A percentile compares a stretch with the other conserved stretches of the same genome.
Evolutionary conservation across 2,797 vertebrate species (phyloP).

Genomic region (Eidolon dupreanum): DNA sequence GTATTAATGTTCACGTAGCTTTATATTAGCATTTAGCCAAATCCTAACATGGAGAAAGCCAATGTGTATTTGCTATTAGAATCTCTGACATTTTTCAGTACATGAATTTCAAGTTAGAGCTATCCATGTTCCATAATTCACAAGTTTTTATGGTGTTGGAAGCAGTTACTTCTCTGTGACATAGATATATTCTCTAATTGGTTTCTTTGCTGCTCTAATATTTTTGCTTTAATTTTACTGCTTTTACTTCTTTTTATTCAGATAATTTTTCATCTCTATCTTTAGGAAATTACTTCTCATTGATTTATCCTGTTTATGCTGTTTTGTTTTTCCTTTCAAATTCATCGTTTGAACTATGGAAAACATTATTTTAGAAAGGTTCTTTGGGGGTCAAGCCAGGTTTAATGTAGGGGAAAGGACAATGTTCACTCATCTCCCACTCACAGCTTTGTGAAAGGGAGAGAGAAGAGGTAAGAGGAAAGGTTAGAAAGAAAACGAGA

Average conservation of each 20-base stretch:
- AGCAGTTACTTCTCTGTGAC: not conserved
- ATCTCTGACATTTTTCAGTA: not conserved
- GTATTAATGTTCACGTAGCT: not conserved
- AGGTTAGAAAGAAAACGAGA: not conserved
- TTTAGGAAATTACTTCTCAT: conserved; percentile 28
- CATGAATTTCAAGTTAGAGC: not conserved
- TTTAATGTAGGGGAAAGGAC: not conserved
- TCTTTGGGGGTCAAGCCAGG: not conserved
- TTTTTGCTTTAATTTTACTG: conserved; percentile 25
- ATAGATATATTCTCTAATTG: not conserved
- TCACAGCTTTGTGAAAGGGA: not conserved
- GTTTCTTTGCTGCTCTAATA: not conserved
- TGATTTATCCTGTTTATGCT: not conserved
- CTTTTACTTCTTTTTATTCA: conserved; percentile 20
- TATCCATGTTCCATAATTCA: not conserved
- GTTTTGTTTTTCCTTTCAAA: not conserved
- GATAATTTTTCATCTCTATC: not conserved
- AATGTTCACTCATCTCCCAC: too few relatives aligned
- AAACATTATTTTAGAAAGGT: conserved; percentile 8
- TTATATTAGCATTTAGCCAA: not conserved
- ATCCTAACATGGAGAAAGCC: not conserved
- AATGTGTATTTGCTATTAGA: not conserved
- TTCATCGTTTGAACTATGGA: not conserved
- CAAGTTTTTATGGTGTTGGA: not conserved
- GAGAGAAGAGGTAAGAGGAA: not conserved